Conservation (phyloP, 2,797 vertebrate genomes). For the Eulemur mongoz region DNA sequence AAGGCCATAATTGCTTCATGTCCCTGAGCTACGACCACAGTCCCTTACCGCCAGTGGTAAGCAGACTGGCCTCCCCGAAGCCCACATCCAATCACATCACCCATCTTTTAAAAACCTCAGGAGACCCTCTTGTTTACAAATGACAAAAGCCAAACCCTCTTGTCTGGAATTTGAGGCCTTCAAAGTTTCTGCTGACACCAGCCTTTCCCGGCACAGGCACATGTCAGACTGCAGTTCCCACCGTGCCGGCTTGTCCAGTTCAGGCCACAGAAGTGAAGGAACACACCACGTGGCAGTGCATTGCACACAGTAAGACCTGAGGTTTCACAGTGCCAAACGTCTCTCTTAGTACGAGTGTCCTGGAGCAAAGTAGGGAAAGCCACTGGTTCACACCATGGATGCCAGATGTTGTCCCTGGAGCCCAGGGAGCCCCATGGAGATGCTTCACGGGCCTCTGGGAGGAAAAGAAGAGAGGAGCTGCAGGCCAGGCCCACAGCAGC, state of each 20-base stretch:
- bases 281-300: rapidly evolving
- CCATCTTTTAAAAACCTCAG: neutral
- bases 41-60: rapidly evolving
- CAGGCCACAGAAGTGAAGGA: neutral
- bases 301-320: too few species aligned
- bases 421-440: neutral
- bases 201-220: neutral
- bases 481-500: neutral
- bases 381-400: rapidly evolving
- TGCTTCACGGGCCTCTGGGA: neutral
- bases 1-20: neutral
- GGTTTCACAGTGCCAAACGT: neutral
- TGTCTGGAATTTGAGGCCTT: neutral
- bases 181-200: neutral
- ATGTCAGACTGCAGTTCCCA: neutral
- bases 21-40: too few species aligned
- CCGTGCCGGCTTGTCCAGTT: neutral
- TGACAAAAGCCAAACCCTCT: neutral
- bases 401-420: neutral
- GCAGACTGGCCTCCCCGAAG: neutral
- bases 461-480: neutral
- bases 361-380: neutral
- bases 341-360: neutral
- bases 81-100: too few species aligned
- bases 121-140: neutral